phyloP scores from a whole-genome alignment of 1,140 invertebrate species.

The Condylostylus longicornis region DNA sequence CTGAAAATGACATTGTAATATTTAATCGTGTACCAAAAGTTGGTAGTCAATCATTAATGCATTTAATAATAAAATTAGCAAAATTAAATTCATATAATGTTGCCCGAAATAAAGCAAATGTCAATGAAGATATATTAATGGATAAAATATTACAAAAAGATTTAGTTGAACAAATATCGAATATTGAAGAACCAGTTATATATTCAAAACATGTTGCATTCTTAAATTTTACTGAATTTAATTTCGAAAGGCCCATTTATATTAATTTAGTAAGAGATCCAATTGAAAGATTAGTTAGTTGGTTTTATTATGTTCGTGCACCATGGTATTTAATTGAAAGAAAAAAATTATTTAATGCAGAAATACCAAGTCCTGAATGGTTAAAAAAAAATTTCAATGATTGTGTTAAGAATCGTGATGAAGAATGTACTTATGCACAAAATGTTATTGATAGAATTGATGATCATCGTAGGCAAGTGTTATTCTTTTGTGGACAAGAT shows the following conservation, averaged over 20 bases:
- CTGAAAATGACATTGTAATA: constrained; percentile 60
- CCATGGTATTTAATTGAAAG: constrained; percentile 77
- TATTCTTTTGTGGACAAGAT: constrained; percentile 79
- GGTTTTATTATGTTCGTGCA: constrained; percentile 71
- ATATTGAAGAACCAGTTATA: constrained; percentile 35
- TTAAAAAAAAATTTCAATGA: constrained; percentile 79
- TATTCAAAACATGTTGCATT: constrained; percentile 73
- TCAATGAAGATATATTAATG: constrained; percentile 43
- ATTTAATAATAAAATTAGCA: constrained; percentile 56
- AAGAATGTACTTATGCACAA: constrained; percentile 65
- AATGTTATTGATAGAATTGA: constrained; percentile 65
- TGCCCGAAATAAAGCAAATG: constrained; percentile 64
- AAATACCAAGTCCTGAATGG: constrained; percentile 62
- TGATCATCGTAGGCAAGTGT: constrained; percentile 62
- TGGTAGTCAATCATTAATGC: constrained; percentile 72
- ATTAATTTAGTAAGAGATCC: constrained; percentile 79
- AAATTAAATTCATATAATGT: constrained; percentile 62
- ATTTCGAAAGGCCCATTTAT: constrained; percentile 66
- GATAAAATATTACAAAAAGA: constrained; percentile 55
- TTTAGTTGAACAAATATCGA: constrained; percentile 37
- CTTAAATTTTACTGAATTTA: constrained; percentile 57
- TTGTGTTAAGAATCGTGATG: constrained; percentile 63
- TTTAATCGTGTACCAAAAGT: constrained; percentile 84
- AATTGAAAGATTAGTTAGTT: constrained; percentile 74
- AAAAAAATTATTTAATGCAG: constrained; percentile 62